Percentiles rank a stretch among this genome's conserved stretches.
Conservation (phyloP, 2,797 vertebrate genomes). For the Epinephelus malabaricus region DNA sequence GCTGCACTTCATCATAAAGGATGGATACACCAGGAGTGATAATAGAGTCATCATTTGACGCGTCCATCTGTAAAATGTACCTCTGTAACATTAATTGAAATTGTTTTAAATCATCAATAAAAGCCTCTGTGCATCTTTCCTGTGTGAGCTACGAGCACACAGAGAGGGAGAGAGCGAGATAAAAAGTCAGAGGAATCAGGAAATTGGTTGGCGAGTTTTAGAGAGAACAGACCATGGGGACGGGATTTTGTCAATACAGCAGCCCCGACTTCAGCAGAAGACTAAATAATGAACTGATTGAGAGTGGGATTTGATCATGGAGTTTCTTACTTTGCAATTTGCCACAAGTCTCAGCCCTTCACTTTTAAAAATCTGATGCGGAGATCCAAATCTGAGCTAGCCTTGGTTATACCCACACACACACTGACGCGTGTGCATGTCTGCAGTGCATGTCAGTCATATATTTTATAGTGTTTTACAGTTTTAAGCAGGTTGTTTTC, state of each 20-base stretch:
- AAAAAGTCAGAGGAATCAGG: conserved; percentile 40
- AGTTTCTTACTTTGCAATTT: conserved; percentile 42
- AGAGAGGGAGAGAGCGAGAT: conserved; percentile 13
- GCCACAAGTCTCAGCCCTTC: conserved; percentile 10
- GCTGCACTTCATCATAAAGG: conserved; percentile 10
- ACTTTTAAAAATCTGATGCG: conserved; percentile 36
- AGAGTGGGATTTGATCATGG: conserved; percentile 39
- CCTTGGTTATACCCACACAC: conserved; percentile 2
- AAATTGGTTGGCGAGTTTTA: conserved; percentile 56
- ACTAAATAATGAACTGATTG: conserved; percentile 72
- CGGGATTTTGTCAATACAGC: conserved; percentile 70
- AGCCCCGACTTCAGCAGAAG: conserved; percentile 45
- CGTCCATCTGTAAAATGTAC: conserved; percentile 5
- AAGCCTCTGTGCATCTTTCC: conserved; percentile 16
- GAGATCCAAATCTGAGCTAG: conserved; percentile 23
- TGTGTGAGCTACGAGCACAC: conserved; percentile 6
- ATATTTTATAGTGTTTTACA: conserved; percentile 9
- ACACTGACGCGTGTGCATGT: not conserved
- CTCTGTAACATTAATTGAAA: conserved; percentile 11
- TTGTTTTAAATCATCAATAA: conserved; percentile 37
- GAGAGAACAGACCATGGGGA: conserved; percentile 50
- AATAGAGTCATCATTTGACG: conserved; percentile 14
- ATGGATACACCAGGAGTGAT: not conserved
- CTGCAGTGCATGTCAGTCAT: not conserved
- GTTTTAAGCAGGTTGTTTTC: conserved; percentile 9